Conservation (phyloP, 2,113 vertebrate genomes). For the Zosterops borbonicus region DNA sequence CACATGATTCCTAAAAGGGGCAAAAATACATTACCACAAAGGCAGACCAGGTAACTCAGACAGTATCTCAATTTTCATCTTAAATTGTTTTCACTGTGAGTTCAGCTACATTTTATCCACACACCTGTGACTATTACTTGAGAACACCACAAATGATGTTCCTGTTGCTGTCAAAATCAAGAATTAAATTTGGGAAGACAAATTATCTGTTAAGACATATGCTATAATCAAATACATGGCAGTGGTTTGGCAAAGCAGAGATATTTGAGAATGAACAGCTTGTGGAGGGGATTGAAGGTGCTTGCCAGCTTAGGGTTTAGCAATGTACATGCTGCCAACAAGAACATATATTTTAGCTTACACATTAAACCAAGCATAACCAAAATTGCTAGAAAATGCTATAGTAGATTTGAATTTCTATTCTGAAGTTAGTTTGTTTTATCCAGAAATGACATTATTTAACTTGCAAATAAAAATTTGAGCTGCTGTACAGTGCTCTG, state of each 20-base stretch:
- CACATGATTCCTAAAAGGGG: neutral
- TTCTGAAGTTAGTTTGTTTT: neutral
- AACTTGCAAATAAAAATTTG: neutral
- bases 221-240: neutral
- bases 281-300: neutral
- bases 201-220: neutral
- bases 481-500: neutral
- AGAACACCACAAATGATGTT: neutral
- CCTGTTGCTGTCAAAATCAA: neutral
- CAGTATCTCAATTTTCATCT: neutral
- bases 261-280: neutral
- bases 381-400: constrained; percentile 5
- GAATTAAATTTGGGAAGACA: neutral
- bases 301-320: neutral
- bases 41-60: neutral
- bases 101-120: neutral
- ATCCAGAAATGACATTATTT: neutral
- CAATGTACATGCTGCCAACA: neutral
- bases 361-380: constrained; percentile 8
- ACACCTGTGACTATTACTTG: neutral
- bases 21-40: neutral
- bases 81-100: neutral
- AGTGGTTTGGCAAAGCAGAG: neutral
- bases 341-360: neutral
- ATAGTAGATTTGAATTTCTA: neutral